phyloP scores from a whole-genome alignment of 2,888 invertebrate species.

The Chalcis sispes region DNA sequence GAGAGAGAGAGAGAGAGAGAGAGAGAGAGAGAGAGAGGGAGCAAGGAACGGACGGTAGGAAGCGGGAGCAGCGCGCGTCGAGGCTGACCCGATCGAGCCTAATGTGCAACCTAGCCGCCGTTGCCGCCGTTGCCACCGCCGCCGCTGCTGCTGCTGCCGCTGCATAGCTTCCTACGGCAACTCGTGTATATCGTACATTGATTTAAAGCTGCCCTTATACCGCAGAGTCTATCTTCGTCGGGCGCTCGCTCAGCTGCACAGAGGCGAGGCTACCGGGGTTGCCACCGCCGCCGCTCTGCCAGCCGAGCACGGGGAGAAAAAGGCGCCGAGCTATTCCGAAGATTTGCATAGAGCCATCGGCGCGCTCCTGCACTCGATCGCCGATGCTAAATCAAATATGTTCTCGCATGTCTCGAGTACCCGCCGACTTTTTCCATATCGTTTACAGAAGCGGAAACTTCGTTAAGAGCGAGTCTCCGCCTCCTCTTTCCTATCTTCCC shows the following conservation, averaged over 20 bases:
- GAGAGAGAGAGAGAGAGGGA: constrained; percentile 33
- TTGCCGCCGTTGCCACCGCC: no score
- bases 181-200: constrained; percentile 14
- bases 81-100: constrained; percentile 52
- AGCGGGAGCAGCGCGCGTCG: constrained; percentile 31
- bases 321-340: constrained; percentile 22
- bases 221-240: not conserved
- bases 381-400: constrained; percentile 52
- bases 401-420: constrained; percentile 47
- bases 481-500: no score
- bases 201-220: constrained; percentile 31
- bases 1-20: constrained; percentile 28
- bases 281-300: not conserved
- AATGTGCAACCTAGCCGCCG: constrained; percentile 53
- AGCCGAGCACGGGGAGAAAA: constrained; percentile 18
- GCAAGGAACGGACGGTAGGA: constrained; percentile 33
- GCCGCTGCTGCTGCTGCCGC: constrained; percentile 59
- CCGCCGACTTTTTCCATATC: constrained; percentile 34
- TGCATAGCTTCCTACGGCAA: constrained; percentile 52
- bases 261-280: no score
- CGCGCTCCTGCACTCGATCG: constrained; percentile 25
- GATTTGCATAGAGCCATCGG: constrained; percentile 51
- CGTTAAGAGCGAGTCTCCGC: not conserved
- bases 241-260: not conserved
- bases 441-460: constrained; percentile 9